These are phyloP conservation scores for Biston betularia DNA, from an alignment of 2,888 invertebrate genomes.

Conservation along the genomic window DNA sequence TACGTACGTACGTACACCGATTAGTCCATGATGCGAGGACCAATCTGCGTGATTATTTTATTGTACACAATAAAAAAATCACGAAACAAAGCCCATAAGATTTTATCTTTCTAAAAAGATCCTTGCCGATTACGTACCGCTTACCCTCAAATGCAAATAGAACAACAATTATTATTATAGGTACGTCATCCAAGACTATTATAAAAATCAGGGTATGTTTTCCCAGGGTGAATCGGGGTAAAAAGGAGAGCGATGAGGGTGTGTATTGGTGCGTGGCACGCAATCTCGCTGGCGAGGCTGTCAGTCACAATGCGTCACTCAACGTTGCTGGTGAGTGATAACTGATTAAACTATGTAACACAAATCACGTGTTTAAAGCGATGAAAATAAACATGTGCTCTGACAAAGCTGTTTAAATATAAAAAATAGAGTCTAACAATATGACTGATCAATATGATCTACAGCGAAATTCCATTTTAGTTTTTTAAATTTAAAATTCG, in stretches of 20 bases:
- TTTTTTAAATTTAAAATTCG: too few relatives aligned
- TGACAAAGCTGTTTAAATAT: too few relatives aligned
- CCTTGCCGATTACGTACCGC: not conserved
- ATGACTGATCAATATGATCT: too few relatives aligned
- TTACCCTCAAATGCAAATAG: slow-evolving; percentile 2
- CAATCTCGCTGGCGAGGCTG: slow-evolving; percentile 95
- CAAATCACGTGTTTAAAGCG: not conserved
- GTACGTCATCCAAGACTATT: slow-evolving; percentile 12
- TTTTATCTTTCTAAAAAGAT: too few relatives aligned
- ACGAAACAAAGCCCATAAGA: too few relatives aligned
- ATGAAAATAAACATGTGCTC: too few relatives aligned
- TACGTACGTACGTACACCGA: too few relatives aligned
- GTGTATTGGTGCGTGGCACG: slow-evolving; percentile 98
- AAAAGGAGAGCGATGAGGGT: slow-evolving; percentile 97
- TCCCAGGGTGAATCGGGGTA: slow-evolving; percentile 94
- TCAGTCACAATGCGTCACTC: slow-evolving; percentile 97
- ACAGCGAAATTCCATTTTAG: too few relatives aligned
- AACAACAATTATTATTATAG: slow-evolving; percentile 9
- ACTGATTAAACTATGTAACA: slow-evolving; percentile 12
- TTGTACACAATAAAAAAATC: too few relatives aligned
- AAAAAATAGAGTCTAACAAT: too few relatives aligned
- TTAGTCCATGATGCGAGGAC: too few relatives aligned
- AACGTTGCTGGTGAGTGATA: slow-evolving; percentile 94
- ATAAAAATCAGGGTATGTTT: slow-evolving; percentile 37
- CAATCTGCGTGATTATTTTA: too few relatives aligned